Conservation (phyloP, 2,888 invertebrate genomes). For the Heterodera filipjevi region DNA sequence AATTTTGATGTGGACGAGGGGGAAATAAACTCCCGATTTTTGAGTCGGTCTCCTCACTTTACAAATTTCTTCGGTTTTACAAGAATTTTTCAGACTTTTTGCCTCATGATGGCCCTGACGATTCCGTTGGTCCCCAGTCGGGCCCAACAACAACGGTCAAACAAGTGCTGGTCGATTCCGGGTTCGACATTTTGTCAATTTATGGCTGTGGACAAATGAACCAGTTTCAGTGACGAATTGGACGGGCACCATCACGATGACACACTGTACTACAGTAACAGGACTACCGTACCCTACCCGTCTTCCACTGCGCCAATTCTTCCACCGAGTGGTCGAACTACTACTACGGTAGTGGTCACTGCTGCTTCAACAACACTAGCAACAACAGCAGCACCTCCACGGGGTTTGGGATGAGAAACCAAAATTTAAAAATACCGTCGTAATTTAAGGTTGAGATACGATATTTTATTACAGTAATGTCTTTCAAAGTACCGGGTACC, state of each 20-base stretch:
- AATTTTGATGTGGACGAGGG: too few relatives aligned
- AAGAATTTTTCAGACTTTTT: constrained; percentile 5
- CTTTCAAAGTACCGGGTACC: too few relatives aligned
- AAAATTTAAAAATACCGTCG: too few relatives aligned
- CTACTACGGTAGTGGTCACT: too few relatives aligned
- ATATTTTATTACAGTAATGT: too few relatives aligned
- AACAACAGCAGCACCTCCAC: neutral
- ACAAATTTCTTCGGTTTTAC: too few relatives aligned
- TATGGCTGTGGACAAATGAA: neutral
- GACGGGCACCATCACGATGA: neutral
- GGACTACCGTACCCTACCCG: constrained; percentile 2
- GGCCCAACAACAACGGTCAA: neutral
- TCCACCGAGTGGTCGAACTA: too few relatives aligned
- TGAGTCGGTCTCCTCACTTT: too few relatives aligned
- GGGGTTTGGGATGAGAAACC: neutral
- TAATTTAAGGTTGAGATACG: too few relatives aligned
- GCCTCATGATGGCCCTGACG: constrained; percentile 20
- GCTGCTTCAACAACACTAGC: neutral
- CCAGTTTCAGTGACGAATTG: neutral
- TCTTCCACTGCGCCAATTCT: neutral
- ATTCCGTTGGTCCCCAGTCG: neutral
- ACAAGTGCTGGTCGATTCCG: constrained; percentile 2
- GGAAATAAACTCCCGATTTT: too few relatives aligned
- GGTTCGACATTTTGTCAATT: neutral
- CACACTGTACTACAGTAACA: neutral